phyloP scores from a whole-genome alignment of 1,140 invertebrate genomes.

The Drosophila ambigua region DNA sequence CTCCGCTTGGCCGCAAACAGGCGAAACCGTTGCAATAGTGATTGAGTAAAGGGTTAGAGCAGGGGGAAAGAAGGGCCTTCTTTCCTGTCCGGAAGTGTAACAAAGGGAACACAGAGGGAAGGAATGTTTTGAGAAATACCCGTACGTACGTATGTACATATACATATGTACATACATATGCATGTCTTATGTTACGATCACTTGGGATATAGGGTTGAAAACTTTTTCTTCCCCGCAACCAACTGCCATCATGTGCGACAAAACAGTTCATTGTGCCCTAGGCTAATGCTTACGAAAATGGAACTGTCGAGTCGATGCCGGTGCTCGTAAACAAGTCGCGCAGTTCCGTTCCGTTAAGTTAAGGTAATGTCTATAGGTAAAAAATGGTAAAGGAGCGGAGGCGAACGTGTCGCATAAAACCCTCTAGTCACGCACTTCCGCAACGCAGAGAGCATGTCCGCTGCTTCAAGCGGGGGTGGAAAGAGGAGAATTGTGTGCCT shows the following conservation, averaged over 20 bases:
- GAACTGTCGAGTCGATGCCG: slow-evolving; percentile 24
- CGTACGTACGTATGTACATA: no score
- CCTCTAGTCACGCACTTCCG: slow-evolving; percentile 79
- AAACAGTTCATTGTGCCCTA: slow-evolving; percentile 62
- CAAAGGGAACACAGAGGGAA: no score
- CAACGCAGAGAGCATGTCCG: slow-evolving; percentile 26
- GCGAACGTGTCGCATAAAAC: slow-evolving; percentile 73
- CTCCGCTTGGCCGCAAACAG: no score
- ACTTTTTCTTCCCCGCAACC: background rate
- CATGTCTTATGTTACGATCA: slow-evolving; percentile 32
- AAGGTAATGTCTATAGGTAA: slow-evolving; percentile 17
- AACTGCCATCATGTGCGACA: no score
- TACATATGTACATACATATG: no score
- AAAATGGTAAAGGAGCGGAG: background rate
- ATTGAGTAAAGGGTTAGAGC: no score
- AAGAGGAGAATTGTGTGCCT: background rate
- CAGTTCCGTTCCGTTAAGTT: slow-evolving; percentile 42
- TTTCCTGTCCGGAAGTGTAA: no score
- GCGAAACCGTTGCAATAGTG: no score
- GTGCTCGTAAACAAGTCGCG: slow-evolving; percentile 61
- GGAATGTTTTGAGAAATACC: no score
- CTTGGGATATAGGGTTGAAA: slow-evolving; percentile 30
- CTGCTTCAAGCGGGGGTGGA: background rate
- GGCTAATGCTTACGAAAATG: slow-evolving; percentile 40
- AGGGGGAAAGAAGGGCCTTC: no score